phyloP scores from a whole-genome alignment of 2,888 invertebrate genomes.

The Pseudolycoriella hygida region DNA sequence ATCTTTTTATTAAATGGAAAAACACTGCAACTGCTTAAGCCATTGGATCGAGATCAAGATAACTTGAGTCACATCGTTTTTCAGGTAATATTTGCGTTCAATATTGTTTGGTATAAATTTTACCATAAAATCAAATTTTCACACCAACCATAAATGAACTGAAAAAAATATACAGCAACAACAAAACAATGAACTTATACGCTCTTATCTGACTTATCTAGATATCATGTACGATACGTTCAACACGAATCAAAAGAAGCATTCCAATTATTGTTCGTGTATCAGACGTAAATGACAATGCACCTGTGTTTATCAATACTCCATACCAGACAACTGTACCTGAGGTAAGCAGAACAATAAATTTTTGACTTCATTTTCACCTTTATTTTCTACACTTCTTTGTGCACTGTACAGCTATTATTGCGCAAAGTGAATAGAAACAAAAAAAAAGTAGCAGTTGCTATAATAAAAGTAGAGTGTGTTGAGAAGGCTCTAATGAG shows the following conservation, averaged over 20 bases:
- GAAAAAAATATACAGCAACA: too few species aligned
- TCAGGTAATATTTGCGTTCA: slow-evolving; percentile 39
- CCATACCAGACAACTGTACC: slow-evolving; percentile 72
- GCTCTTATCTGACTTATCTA: slow-evolving; percentile 19
- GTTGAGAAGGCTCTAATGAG: too few species aligned
- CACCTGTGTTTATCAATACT: slow-evolving; percentile 64
- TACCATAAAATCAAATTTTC: background rate
- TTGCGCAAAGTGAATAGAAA: too few species aligned
- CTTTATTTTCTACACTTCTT: background rate
- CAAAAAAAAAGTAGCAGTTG: too few species aligned
- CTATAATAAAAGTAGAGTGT: too few species aligned
- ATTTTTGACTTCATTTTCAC: too few species aligned
- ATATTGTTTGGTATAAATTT: background rate
- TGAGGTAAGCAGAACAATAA: slow-evolving; percentile 43
- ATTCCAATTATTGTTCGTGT: slow-evolving; percentile 80
- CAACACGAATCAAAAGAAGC: slow-evolving; percentile 61
- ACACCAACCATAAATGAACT: background rate
- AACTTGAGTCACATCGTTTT: slow-evolving; percentile 77
- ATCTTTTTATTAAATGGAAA: slow-evolving; percentile 70
- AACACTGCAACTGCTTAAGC: slow-evolving; percentile 56
- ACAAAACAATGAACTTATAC: too few species aligned
- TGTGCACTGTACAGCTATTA: background rate
- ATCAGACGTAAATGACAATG: slow-evolving; percentile 81
- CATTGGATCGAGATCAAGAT: slow-evolving; percentile 70
- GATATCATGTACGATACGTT: slow-evolving; percentile 68